Base-by-base conservation (phyloP, 1,140 invertebrate species). In the Limonius californicus region DNA sequence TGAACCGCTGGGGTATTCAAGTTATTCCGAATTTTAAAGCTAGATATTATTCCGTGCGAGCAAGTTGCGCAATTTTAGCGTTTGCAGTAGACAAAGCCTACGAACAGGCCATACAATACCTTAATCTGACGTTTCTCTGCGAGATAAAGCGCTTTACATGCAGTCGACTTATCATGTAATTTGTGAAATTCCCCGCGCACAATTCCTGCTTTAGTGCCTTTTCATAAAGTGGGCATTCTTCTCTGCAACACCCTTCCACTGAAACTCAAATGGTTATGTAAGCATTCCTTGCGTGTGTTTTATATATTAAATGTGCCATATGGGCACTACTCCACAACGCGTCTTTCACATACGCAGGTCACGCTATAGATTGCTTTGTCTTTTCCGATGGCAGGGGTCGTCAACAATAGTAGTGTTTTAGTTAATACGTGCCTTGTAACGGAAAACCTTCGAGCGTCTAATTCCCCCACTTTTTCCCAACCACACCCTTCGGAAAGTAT, bases 301-400 rank as follows among this genome's bases (percentile, higher is more conserved):
- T 19, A 47, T 47, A 54, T 64, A 64, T 60, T 60, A 64, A 59
- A 59, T 59, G 55, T 59, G 54, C 57, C 54, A 42, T 59, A 59
- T 57, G 59, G 62, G 59, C 57, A 59, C 54, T 42, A 47, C 55
- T 59, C 45, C 54, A 35, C 59, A 59, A 59, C 57, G 32, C 57
- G 59, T 32, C 54, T 59, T 63, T 50, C 57, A 63, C 57, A 42
- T 42, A 35, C 50, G 45, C 32, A 54, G 23, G 62, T 63, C 62
- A 63, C 62, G 62, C 62, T 57, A 63, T 54, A 21, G 59, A 19
- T 43, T 54, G 23, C 35, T 63, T 59, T 58, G 47, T 45, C 35
- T 27, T 18, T 45, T 4, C 42, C 6, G 14, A 45, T 45, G 42
- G 3, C 42, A 2, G 42, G 42, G 23, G 23, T 12, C 16, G 42